Evolutionary conservation across 2,797 vertebrate species (phyloP).

Genomic region (Macropodus opercularis): DNA sequence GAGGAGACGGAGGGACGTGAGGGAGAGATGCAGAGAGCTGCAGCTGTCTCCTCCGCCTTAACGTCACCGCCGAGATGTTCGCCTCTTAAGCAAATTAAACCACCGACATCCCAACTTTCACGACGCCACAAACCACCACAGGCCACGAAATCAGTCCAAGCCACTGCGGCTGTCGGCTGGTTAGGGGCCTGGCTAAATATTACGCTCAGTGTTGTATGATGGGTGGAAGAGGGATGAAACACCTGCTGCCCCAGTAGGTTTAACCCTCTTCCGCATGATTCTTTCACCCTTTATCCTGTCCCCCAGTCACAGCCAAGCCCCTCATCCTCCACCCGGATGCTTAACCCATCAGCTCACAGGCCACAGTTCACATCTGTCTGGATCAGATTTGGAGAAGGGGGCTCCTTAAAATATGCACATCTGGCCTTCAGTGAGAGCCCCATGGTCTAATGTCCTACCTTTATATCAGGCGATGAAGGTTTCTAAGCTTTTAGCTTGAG

Average conservation of each 20-base stretch:
- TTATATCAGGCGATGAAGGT: too few species aligned
- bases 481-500: too few species aligned
- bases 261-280: constrained; percentile 50
- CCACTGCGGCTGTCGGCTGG: not conserved
- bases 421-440: too few species aligned
- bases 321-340: constrained; percentile 37
- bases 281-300: constrained; percentile 44
- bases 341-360: constrained; percentile 61
- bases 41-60: constrained; percentile 60
- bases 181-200: too few species aligned
- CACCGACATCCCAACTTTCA: constrained; percentile 54
- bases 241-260: constrained; percentile 53
- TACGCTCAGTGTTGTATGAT: constrained; percentile 1
- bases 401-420: constrained; percentile 63
- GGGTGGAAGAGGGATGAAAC: constrained; percentile 12
- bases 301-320: constrained; percentile 10
- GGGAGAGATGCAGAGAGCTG: constrained; percentile 31
- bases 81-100: constrained; percentile 68
- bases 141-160: constrained; percentile 6
- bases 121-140: constrained; percentile 21
- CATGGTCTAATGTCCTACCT: too few species aligned
- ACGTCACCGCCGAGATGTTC: constrained; percentile 64
- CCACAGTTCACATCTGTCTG: constrained; percentile 65
- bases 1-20: constrained; percentile 7
- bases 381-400: constrained; percentile 52